phyloP scores from a whole-genome alignment of 2,888 invertebrate species.

The Amphipoea oculea region DNA sequence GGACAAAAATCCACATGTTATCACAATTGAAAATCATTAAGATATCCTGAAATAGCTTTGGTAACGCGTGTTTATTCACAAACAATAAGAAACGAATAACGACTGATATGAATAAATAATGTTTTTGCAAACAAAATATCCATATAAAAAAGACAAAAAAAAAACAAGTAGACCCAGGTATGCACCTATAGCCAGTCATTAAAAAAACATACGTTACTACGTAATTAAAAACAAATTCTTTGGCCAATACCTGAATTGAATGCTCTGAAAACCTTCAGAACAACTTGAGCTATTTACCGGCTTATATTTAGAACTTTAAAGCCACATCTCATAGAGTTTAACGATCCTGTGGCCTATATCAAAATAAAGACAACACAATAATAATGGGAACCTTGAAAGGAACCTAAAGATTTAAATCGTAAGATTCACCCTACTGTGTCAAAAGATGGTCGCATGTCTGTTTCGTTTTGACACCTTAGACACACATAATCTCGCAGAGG shows the following conservation, averaged over 20 bases:
- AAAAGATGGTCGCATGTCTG: neutral
- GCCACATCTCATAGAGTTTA: constrained; percentile 2
- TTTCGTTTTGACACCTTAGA: neutral
- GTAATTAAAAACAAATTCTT: neutral
- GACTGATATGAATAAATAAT: neutral
- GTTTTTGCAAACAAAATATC: neutral
- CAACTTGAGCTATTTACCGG: neutral
- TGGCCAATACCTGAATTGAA: neutral
- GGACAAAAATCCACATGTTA: neutral
- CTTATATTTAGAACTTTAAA: neutral
- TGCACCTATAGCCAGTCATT: too few species aligned
- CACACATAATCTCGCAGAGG: too few species aligned
- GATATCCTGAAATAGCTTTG: neutral
- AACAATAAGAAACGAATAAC: neutral
- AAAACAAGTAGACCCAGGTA: neutral
- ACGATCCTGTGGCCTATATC: neutral
- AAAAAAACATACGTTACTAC: neutral
- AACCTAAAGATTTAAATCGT: neutral
- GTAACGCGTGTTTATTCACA: too few species aligned
- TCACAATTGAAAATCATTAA: neutral
- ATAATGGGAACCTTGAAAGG: constrained; percentile 17
- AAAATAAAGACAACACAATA: neutral
- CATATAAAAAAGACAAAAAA: neutral
- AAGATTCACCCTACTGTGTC: neutral
- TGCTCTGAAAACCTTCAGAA: neutral